A percentile compares a stretch with the other conserved stretches of the same genome.
These are phyloP conservation scores for Rhorus exstirpatorius DNA, from an alignment of 2,888 invertebrate genomes.

Conservation along the genomic window DNA sequence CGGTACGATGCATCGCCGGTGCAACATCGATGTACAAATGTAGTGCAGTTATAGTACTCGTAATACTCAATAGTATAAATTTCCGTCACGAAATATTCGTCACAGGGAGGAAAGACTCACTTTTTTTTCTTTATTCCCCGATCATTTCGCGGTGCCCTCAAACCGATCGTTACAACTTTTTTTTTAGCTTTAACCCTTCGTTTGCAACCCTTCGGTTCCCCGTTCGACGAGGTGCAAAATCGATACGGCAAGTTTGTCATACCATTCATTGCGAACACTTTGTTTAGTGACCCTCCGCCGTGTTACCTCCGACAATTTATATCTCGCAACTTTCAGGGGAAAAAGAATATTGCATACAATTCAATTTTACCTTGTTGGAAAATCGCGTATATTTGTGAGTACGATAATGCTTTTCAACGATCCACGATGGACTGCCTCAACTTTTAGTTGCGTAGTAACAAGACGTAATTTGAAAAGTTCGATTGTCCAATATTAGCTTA, in stretches of 20 bases:
- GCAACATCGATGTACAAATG: constrained; percentile 9
- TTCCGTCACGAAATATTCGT: constrained; percentile 17
- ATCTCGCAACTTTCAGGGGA: not conserved
- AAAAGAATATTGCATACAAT: no score
- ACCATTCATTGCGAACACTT: not conserved
- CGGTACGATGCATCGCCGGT: constrained; percentile 11
- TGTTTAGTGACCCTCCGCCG: not conserved
- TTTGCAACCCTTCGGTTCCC: constrained; percentile 20
- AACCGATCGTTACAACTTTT: constrained; percentile 56
- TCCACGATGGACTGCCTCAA: no score
- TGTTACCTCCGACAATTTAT: not conserved
- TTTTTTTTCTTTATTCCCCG: constrained; percentile 43
- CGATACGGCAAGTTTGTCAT: not conserved
- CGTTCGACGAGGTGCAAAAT: constrained; percentile 13
- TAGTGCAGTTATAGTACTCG: constrained; percentile 22
- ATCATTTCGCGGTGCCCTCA: constrained; percentile 39
- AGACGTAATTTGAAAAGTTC: not conserved
- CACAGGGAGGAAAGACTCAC: constrained; percentile 39
- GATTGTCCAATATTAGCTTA: not conserved
- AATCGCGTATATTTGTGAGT: no score
- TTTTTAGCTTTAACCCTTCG: constrained; percentile 33
- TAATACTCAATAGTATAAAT: constrained; percentile 13
- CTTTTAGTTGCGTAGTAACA: not conserved
- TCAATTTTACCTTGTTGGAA: no score
- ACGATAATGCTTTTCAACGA: no score